Percentiles rank a stretch among this genome's conserved stretches.
Evolutionary conservation across 2,888 invertebrate species (phyloP).

Genomic region (Cryptosula pallasiana): DNA sequence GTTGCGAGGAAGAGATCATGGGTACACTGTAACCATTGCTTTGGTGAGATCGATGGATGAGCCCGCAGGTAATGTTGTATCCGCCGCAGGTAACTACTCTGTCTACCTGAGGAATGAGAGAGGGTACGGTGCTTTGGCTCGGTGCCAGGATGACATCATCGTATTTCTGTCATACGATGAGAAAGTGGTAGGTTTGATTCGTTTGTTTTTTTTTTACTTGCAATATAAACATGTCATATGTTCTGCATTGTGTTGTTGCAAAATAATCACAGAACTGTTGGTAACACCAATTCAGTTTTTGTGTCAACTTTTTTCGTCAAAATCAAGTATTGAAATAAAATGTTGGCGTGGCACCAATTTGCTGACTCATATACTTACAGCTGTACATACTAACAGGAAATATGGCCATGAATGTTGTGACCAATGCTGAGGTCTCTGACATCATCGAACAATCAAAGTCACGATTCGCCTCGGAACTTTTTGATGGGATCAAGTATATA

Average conservation of each 20-base stretch:
- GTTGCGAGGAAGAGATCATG: not conserved
- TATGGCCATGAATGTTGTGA: not conserved
- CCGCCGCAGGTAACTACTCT: not conserved
- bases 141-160: not conserved
- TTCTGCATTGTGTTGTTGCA: too few relatives aligned
- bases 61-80: not conserved
- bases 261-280: too few relatives aligned
- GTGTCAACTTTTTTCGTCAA: too few relatives aligned
- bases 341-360: too few relatives aligned
- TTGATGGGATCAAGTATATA: not conserved
- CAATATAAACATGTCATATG: too few relatives aligned
- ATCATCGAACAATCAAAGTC: not conserved
- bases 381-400: slow-evolving; percentile 1
- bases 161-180: not conserved
- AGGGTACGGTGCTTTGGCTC: not conserved
- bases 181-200: not conserved
- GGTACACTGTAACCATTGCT: slow-evolving; percentile 2
- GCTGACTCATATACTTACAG: too few relatives aligned
- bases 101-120: not conserved
- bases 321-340: too few relatives aligned
- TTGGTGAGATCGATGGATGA: not conserved
- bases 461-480: not conserved
- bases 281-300: too few relatives aligned
- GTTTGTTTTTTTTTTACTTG: too few relatives aligned
- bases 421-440: not conserved